Percentiles rank a stretch among this genome's conserved stretches.
Conservation (phyloP, 2,888 invertebrate genomes). For the Cremastobaeus sp. region DNA sequence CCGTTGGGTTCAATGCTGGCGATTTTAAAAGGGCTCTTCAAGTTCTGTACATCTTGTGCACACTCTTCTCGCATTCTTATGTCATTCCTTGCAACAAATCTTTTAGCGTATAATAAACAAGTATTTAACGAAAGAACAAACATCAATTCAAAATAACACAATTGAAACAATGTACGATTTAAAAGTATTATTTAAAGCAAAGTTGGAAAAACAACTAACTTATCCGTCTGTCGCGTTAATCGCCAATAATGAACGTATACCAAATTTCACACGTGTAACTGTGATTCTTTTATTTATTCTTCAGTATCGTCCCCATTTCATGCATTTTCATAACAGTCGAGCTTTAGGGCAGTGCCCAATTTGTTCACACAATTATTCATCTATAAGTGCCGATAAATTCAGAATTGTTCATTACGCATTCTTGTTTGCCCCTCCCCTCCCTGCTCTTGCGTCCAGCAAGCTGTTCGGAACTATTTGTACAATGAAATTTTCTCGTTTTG, state of each 20-base stretch:
- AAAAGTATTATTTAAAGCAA: constrained; percentile 19
- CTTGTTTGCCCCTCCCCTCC: too few species aligned
- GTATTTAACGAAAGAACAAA: constrained; percentile 7
- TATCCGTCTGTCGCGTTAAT: constrained; percentile 49
- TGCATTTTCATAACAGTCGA: too few species aligned
- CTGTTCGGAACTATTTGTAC: too few species aligned
- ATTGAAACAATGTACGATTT: constrained; percentile 1
- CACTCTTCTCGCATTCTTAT: constrained; percentile 30
- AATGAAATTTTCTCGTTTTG: too few species aligned
- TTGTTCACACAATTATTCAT: too few species aligned
- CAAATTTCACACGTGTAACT: constrained; percentile 25
- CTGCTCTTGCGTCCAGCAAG: too few species aligned
- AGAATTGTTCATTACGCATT: too few species aligned
- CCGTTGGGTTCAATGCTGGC: constrained; percentile 58
- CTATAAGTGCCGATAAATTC: too few species aligned
- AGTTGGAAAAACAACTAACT: constrained; percentile 11
- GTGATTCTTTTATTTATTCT: constrained; percentile 38
- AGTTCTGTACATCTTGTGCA: constrained; percentile 28
- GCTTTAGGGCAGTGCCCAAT: too few species aligned
- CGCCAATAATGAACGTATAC: constrained; percentile 53
- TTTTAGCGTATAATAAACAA: constrained; percentile 30
- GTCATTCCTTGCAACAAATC: constrained; percentile 36
- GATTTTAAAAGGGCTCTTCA: constrained; percentile 50
- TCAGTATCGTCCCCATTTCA: constrained; percentile 22
- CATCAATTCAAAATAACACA: constrained; percentile 1